phyloP scores from a whole-genome alignment of 2,113 vertebrate genomes.

The Phoxinus phoxinus region DNA sequence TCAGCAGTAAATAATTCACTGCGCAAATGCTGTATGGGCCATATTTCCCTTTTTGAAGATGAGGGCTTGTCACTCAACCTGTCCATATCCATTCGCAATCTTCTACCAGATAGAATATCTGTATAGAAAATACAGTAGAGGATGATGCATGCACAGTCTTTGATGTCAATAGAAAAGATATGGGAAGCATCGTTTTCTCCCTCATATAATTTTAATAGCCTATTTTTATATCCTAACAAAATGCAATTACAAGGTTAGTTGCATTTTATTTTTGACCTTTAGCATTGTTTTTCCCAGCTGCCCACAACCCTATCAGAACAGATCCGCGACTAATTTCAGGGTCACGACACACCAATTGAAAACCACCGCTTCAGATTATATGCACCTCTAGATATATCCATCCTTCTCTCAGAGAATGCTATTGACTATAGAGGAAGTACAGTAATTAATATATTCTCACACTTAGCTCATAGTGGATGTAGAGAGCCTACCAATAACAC shows the following conservation, averaged over 20 bases:
- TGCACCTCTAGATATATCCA: neutral
- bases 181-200: neutral
- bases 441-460: conserved; percentile 39
- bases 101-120: too few species aligned
- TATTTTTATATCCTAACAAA: conserved; percentile 5
- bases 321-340: neutral
- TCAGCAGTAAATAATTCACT: neutral
- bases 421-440: neutral
- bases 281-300: neutral
- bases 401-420: conserved; percentile 4
- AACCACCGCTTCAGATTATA: conserved; percentile 14
- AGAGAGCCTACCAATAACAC: conserved; percentile 33
- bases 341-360: neutral
- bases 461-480: conserved; percentile 31
- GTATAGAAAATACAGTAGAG: neutral
- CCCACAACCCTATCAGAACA: neutral
- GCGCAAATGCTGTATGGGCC: neutral
- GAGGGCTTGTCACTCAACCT: neutral
- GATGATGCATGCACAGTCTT: neutral
- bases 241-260: conserved; percentile 2
- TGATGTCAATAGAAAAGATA: neutral
- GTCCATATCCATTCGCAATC: neutral
- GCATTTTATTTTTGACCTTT: conserved; percentile 19
- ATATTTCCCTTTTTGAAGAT: neutral
- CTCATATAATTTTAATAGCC: conserved; percentile 6